Percentiles rank a stretch among this genome's conserved stretches.
Conservation (phyloP, 2,888 invertebrate genomes). For the Diplolepis rosae region DNA sequence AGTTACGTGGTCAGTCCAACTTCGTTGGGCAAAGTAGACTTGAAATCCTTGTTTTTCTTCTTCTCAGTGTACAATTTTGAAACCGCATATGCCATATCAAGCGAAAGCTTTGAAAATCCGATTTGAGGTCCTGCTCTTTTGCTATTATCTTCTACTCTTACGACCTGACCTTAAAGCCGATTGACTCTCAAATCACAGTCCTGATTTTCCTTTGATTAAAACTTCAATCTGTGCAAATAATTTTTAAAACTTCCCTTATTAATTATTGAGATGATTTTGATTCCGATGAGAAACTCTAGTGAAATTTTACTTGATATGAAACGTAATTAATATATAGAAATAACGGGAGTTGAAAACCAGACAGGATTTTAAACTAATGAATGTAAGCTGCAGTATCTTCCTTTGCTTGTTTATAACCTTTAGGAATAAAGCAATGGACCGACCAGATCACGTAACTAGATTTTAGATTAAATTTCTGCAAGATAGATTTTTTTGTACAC, state of each 20-base stretch:
- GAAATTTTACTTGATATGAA: not conserved
- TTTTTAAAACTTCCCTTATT: constrained; percentile 1
- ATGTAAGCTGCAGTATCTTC: no score
- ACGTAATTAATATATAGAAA: not conserved
- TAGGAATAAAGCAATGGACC: no score
- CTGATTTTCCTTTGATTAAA: constrained; percentile 28
- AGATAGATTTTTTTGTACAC: no score
- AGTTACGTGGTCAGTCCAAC: constrained; percentile 65
- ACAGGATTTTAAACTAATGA: no score
- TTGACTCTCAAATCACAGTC: not conserved
- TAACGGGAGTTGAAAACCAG: not conserved
- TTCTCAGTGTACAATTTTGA: constrained; percentile 8
- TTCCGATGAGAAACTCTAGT: not conserved
- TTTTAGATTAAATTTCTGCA: no score
- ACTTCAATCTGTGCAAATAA: constrained; percentile 3
- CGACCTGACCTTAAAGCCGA: constrained; percentile 25
- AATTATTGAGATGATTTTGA: constrained; percentile 3
- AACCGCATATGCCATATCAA: constrained; percentile 9
- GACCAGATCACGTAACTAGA: no score
- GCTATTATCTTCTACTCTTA: constrained; percentile 45
- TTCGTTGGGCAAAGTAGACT: constrained; percentile 40
- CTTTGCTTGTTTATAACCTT: no score
- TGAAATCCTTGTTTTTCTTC: constrained; percentile 43
- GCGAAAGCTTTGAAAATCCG: constrained; percentile 53
- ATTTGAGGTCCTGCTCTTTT: constrained; percentile 50